Conservation (phyloP, 2,113 vertebrate genomes). For the Aphyosemion australe region DNA sequence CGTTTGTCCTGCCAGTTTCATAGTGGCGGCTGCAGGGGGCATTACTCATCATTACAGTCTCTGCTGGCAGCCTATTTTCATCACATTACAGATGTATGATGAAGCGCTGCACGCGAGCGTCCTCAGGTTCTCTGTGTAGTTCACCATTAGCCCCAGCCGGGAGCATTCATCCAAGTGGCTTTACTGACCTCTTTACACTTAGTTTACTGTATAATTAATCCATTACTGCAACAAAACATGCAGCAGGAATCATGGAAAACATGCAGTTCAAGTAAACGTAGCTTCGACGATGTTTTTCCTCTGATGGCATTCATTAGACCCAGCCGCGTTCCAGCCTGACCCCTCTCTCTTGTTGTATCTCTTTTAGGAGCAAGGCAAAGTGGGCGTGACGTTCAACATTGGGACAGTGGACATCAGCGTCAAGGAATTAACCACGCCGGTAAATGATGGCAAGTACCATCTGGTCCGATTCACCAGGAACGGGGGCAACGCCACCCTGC, state of each 20-base stretch:
- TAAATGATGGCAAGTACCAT: conserved; percentile 96
- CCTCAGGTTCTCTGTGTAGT: conserved; percentile 56
- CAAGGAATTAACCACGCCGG: conserved; percentile 85
- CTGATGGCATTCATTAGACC: not conserved
- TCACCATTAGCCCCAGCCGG: conserved; percentile 56
- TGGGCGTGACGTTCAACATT: conserved; percentile 96
- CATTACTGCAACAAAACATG: conserved; percentile 24
- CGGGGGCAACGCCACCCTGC: conserved; percentile 93
- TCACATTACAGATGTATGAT: conserved; percentile 73
- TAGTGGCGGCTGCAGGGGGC: conserved; percentile 53
- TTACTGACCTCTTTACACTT: conserved; percentile 57
- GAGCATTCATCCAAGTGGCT: conserved; percentile 53
- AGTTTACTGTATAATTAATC: conserved; percentile 61
- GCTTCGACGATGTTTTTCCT: not conserved
- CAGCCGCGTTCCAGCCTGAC: not conserved
- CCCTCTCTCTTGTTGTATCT: conserved; percentile 8
- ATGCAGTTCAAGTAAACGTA: not conserved
- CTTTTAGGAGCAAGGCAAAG: conserved; percentile 93
- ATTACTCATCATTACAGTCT: conserved; percentile 77
- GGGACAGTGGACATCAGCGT: conserved; percentile 96
- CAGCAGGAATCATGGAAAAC: conserved; percentile 10
- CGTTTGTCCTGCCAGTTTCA: conserved; percentile 57
- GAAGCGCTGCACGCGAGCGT: conserved; percentile 54
- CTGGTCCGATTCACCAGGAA: conserved; percentile 95
- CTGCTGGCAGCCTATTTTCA: conserved; percentile 74